Percentiles rank a stretch among this genome's conserved stretches.
These are phyloP conservation scores for Drosophila chauvacae DNA, from an alignment of 1,140 invertebrate genomes.

Conservation along the genomic window DNA sequence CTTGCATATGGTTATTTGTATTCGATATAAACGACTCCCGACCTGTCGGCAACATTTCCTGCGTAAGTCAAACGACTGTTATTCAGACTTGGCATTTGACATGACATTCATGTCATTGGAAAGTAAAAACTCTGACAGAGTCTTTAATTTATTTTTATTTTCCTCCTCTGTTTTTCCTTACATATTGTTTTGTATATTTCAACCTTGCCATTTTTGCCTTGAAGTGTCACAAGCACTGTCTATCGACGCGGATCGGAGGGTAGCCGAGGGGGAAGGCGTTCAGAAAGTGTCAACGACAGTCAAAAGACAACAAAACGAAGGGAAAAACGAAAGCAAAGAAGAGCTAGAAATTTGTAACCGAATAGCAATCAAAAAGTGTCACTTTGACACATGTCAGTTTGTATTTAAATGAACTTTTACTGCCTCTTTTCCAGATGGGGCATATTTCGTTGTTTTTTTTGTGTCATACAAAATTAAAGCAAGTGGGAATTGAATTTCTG, in stretches of 20 bases:
- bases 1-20: neutral
- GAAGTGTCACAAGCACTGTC: conserved; percentile 61
- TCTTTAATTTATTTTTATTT: conserved; percentile 70
- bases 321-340: conserved; percentile 21
- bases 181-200: conserved; percentile 33
- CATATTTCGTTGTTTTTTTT: conserved; percentile 55
- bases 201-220: conserved; percentile 67
- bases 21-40: conserved; percentile 7
- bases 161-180: conserved; percentile 17
- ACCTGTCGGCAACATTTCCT: conserved; percentile 56
- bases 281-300: conserved; percentile 63
- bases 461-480: conserved; percentile 19
- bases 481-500: conserved; percentile 17
- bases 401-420: conserved; percentile 71
- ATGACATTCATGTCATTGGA: conserved; percentile 72
- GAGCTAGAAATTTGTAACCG: conserved; percentile 57
- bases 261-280: neutral
- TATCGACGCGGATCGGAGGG: conserved; percentile 1
- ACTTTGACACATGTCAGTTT: conserved; percentile 74
- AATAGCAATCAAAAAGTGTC: conserved; percentile 71
- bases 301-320: conserved; percentile 28
- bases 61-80: conserved; percentile 42
- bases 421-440: conserved; percentile 49
- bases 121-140: conserved; percentile 71
- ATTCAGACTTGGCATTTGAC: conserved; percentile 64